Conservation (phyloP, 2,113 vertebrate genomes). For the Paratilapia polleni region DNA sequence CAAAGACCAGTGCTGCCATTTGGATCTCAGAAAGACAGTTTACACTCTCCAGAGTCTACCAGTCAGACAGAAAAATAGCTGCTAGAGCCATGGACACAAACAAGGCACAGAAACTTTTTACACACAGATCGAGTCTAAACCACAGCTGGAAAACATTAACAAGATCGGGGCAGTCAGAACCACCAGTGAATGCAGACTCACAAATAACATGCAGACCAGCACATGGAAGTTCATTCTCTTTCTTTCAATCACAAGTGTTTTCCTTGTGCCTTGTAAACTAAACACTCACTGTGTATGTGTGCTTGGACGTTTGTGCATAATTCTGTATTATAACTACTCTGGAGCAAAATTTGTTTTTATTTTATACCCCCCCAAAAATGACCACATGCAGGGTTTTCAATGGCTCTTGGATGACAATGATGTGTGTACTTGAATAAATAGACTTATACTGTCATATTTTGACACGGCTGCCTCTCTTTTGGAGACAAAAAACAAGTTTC, state of each 20-base stretch:
- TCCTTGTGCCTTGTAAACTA: neutral
- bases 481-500: no score
- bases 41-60: neutral
- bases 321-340: neutral
- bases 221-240: constrained; percentile 4
- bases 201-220: constrained; percentile 36
- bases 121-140: constrained; percentile 29
- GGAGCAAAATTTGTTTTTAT: neutral
- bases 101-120: constrained; percentile 17
- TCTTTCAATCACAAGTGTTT: constrained; percentile 4
- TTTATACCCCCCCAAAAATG: neutral
- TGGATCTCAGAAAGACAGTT: neutral
- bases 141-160: constrained; percentile 79
- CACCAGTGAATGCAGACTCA: constrained; percentile 33
- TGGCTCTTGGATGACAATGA: neutral
- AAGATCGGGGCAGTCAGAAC: constrained; percentile 37
- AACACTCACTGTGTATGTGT: neutral
- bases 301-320: neutral
- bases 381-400: neutral
- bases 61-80: constrained; percentile 35
- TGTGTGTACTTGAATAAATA: neutral
- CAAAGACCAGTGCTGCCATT: neutral
- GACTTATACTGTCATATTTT: neutral
- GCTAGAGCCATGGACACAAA: constrained; percentile 24
- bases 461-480: neutral